Percentiles rank a stretch among this genome's conserved stretches.
These are phyloP conservation scores for Slavum lentiscoides DNA, from an alignment of 2,888 invertebrate species.

Conservation along the genomic window DNA sequence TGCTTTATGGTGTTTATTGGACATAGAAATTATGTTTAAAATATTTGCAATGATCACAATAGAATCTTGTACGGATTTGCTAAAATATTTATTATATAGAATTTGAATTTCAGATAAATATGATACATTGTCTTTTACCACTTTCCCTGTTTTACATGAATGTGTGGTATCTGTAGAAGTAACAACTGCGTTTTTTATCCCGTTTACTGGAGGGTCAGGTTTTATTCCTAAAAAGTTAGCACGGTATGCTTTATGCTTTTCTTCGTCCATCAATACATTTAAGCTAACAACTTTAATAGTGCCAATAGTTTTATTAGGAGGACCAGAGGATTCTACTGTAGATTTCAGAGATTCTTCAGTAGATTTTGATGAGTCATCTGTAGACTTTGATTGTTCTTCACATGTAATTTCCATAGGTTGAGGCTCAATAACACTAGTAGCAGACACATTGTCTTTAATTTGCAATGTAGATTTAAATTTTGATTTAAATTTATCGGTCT, in stretches of 20 bases:
- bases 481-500: conserved; percentile 37
- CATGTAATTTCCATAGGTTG: background rate
- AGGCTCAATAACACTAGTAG: background rate
- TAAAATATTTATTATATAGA: conserved; percentile 48
- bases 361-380: background rate
- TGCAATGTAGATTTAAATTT: conserved; percentile 16
- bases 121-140: background rate
- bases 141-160: no score
- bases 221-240: background rate
- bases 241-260: background rate
- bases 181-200: background rate
- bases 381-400: background rate
- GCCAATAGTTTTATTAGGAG: background rate
- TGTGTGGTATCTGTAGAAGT: background rate
- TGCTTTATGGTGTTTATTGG: conserved; percentile 47
- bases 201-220: background rate
- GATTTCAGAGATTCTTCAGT: no score
- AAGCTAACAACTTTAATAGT: background rate
- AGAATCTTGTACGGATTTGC: conserved; percentile 21
- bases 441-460: background rate
- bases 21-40: conserved; percentile 50
- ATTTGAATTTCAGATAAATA: conserved; percentile 9
- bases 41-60: conserved; percentile 50
- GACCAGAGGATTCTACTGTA: background rate
- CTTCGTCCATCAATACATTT: background rate